Conservation (phyloP, 1,140 invertebrate genomes). For the Prorops nasuta region DNA sequence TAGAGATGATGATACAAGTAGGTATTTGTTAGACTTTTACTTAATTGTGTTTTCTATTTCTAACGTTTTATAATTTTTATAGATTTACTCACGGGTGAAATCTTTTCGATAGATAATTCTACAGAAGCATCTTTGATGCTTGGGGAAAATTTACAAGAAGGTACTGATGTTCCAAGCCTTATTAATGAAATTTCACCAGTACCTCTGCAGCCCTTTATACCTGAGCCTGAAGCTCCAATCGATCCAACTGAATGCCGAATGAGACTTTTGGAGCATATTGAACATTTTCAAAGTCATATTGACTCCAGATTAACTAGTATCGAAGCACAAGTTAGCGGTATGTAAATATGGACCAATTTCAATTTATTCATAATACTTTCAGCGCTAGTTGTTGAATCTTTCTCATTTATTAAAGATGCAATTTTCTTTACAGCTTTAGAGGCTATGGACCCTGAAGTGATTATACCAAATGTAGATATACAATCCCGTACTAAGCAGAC, state of each 20-base stretch:
- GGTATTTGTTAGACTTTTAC: neutral
- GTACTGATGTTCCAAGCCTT: slow-evolving; percentile 1
- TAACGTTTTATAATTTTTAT: too few species aligned
- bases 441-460: slow-evolving; percentile 44
- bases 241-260: slow-evolving; percentile 75
- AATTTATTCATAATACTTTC: slow-evolving; percentile 2
- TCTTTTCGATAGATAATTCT: slow-evolving; percentile 9
- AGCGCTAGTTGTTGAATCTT: slow-evolving; percentile 2
- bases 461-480: slow-evolving; percentile 38
- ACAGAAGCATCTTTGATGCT: too few species aligned
- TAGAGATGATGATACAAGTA: slow-evolving; percentile 20
- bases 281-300: slow-evolving; percentile 70
- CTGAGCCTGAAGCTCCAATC: slow-evolving; percentile 78
- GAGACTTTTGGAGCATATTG: slow-evolving; percentile 75
- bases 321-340: slow-evolving; percentile 75
- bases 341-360: slow-evolving; percentile 25
- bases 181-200: slow-evolving; percentile 23
- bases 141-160: slow-evolving; percentile 6
- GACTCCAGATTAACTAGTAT: slow-evolving; percentile 71
- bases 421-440: slow-evolving; percentile 45
- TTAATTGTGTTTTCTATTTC: slow-evolving; percentile 1
- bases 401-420: neutral
- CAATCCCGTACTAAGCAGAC: slow-evolving; percentile 58
- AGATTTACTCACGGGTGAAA: slow-evolving; percentile 9
- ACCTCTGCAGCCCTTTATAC: slow-evolving; percentile 52